Evolutionary conservation across 2,113 vertebrate species (phyloP).

Genomic region (Macquaria australasica): DNA sequence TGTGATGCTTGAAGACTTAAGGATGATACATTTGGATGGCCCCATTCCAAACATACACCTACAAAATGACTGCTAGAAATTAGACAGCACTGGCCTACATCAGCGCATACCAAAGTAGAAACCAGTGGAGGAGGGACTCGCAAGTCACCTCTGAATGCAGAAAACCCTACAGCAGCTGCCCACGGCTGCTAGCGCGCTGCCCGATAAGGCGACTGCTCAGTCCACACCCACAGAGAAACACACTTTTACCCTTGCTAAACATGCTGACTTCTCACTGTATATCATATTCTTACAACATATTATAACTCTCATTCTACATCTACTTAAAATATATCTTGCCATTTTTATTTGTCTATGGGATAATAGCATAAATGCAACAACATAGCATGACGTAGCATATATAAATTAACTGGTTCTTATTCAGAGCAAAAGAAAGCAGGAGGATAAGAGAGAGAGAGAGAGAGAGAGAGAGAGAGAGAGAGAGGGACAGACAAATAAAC

Average conservation of each 20-base stretch:
- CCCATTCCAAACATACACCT: slow-evolving; percentile 63
- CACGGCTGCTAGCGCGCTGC: slow-evolving; percentile 53
- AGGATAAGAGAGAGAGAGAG: not conserved
- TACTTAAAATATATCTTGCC: not conserved
- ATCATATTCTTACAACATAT: slow-evolving; percentile 1
- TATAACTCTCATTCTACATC: not conserved
- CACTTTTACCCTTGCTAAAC: slow-evolving; percentile 35
- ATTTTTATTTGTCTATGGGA: not conserved
- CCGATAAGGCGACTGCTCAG: slow-evolving; percentile 49
- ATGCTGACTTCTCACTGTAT: slow-evolving; percentile 11
- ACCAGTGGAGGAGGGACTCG: slow-evolving; percentile 69
- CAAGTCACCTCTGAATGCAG: slow-evolving; percentile 68
- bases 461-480: not conserved
- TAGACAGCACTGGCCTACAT: slow-evolving; percentile 65
- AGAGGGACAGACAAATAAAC: not conserved
- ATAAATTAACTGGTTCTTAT: not conserved
- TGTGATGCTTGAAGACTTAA: slow-evolving; percentile 56
- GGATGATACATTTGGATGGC: slow-evolving; percentile 63
- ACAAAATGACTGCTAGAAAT: slow-evolving; percentile 66
- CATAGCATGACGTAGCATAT: not conserved
- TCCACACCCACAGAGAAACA: slow-evolving; percentile 54
- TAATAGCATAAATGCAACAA: not conserved
- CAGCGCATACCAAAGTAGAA: slow-evolving; percentile 63
- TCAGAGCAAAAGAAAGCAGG: not conserved
- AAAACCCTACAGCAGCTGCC: slow-evolving; percentile 66